Evolutionary conservation across 2,797 vertebrate species (phyloP).

Genomic region (Rhinichthys osculus): DNA sequence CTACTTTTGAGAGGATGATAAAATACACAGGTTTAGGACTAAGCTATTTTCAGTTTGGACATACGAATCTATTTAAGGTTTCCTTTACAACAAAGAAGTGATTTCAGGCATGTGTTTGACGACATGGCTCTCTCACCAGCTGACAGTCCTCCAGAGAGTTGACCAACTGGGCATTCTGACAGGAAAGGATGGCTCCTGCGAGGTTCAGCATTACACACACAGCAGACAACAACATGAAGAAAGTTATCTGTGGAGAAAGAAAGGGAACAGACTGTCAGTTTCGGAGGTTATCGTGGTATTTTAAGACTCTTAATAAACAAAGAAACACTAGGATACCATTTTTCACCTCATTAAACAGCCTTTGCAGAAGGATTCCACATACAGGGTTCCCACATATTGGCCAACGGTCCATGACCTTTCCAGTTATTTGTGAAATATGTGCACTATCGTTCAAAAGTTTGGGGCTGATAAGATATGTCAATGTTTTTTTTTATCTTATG

Average conservation of each 20-base stretch:
- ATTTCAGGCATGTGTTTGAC: constrained; percentile 10
- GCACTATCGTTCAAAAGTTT: neutral
- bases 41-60: constrained; percentile 4
- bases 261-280: constrained; percentile 45
- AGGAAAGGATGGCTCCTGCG: constrained; percentile 97
- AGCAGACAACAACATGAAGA: constrained; percentile 98
- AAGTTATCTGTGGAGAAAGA: constrained; percentile 86
- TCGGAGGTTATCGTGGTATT: constrained; percentile 27
- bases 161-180: constrained; percentile 98
- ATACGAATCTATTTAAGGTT: neutral
- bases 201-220: constrained; percentile 99
- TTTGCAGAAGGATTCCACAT: constrained; percentile 8
- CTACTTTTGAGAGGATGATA: constrained; percentile 14
- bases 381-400: neutral
- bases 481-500: neutral
- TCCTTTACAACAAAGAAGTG: neutral
- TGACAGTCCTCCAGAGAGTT: constrained; percentile 95
- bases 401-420: neutral
- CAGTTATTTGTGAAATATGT: neutral
- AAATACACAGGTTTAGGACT: neutral
- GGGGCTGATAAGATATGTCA: neutral
- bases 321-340: constrained; percentile 31
- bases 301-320: constrained; percentile 44
- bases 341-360: constrained; percentile 42
- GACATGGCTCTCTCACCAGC: constrained; percentile 84